Conservation (phyloP, 2,113 vertebrate species). For the Callipepla squamata region DNA sequence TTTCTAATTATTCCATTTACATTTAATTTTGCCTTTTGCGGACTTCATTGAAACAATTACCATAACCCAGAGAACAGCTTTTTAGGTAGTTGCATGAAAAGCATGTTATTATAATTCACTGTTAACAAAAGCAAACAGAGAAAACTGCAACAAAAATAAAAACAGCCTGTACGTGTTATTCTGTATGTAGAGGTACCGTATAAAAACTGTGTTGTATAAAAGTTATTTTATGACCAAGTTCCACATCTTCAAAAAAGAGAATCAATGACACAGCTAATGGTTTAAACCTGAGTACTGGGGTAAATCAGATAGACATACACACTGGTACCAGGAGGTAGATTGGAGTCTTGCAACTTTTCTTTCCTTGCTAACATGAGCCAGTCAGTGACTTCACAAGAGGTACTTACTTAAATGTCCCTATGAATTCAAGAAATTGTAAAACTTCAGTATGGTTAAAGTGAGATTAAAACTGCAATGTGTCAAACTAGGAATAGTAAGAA, state of each 20-base stretch:
- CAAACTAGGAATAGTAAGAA: not conserved
- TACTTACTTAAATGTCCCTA: not conserved
- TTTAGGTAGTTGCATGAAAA: slow-evolving; percentile 10
- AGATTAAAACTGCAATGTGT: not conserved
- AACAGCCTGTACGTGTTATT: not conserved
- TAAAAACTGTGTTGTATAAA: not conserved
- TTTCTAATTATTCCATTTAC: slow-evolving; percentile 41
- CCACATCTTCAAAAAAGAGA: not conserved
- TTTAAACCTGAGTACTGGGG: not conserved
- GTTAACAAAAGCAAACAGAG: not conserved
- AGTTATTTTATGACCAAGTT: not conserved
- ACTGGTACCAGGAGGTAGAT: accelerated
- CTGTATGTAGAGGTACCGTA: not conserved
- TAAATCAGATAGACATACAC: not conserved
- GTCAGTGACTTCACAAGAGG: not conserved
- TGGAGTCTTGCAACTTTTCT: not conserved
- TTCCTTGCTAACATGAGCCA: not conserved
- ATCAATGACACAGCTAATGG: not conserved
- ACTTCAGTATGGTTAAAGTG: not conserved
- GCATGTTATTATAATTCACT: not conserved
- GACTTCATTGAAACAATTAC: slow-evolving; percentile 15
- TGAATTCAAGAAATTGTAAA: not conserved
- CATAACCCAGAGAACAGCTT: not conserved
- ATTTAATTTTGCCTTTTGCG: slow-evolving; percentile 32
- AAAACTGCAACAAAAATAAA: not conserved